Evolutionary conservation across 1,140 invertebrate genomes (phyloP).

Genomic region (Bombus waltoni): DNA sequence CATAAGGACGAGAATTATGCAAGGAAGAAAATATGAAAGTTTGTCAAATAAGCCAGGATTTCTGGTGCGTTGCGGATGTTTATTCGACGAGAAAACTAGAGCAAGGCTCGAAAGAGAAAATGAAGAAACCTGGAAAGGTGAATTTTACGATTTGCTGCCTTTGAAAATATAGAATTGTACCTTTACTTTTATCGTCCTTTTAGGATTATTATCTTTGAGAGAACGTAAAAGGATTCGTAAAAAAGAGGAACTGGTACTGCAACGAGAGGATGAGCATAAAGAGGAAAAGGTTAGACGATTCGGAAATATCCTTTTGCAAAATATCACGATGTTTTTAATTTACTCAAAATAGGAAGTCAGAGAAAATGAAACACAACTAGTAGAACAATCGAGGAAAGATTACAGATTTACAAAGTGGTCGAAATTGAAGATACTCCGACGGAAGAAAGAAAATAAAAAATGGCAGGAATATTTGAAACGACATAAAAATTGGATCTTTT

Average conservation of each 20-base stretch:
- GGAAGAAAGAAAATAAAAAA: not conserved
- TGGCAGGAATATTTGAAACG: not conserved
- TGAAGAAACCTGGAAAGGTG: constrained; percentile 11
- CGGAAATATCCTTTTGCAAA: too few relatives aligned
- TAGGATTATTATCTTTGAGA: not conserved
- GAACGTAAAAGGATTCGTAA: not conserved
- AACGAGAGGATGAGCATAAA: not conserved
- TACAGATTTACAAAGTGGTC: constrained; percentile 24
- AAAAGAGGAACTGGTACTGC: not conserved
- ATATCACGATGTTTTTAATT: not conserved
- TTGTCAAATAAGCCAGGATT: not conserved
- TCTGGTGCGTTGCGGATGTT: too few relatives aligned
- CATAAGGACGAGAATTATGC: not conserved
- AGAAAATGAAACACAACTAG: too few relatives aligned
- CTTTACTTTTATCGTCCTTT: not conserved
- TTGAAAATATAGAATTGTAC: not conserved
- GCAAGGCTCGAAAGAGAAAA: constrained; percentile 17
- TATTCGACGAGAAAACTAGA: not conserved
- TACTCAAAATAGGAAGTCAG: not conserved
- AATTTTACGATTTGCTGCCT: not conserved
- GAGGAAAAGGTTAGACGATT: constrained; percentile 10
- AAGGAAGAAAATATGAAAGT: too few relatives aligned
- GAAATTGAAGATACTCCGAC: not conserved
- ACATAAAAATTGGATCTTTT: not conserved
- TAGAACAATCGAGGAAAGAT: not conserved